Conservation (phyloP, 2,888 invertebrate genomes). For the Conus canariensis region DNA sequence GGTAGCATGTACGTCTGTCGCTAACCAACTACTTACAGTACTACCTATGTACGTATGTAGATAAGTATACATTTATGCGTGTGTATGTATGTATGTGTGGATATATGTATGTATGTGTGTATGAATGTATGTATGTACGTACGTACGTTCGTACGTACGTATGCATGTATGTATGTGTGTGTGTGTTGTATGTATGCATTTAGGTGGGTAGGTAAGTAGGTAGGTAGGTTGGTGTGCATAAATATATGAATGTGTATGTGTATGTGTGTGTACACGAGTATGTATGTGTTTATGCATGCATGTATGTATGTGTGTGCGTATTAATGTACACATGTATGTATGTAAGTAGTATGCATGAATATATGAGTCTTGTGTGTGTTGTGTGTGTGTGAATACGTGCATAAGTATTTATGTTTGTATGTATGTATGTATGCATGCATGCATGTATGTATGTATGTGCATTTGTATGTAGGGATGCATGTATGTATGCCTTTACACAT, state of each 20-base stretch:
- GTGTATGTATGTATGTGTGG: no score
- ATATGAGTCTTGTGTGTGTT: neutral
- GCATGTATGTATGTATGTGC: neutral
- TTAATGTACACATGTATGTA: neutral
- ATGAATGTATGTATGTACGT: neutral
- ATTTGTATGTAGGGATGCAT: neutral
- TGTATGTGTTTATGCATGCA: neutral
- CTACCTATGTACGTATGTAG: no score
- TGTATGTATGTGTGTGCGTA: neutral
- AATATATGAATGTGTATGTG: neutral
- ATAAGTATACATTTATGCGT: no score
- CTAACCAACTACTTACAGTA: no score
- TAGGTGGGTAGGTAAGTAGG: neutral
- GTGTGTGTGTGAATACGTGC: neutral
- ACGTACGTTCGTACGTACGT: neutral
- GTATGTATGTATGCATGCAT: neutral
- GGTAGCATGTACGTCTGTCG: no score
- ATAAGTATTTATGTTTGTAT: neutral
- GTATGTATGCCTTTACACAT: neutral
- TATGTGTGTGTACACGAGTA: neutral
- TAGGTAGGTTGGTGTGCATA: neutral
- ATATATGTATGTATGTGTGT: no score
- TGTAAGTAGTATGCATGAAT: neutral
- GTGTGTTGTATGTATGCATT: neutral
- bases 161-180: neutral